These are phyloP conservation scores for Ischnura elegans DNA, from an alignment of 2,888 invertebrate genomes.

Conservation along the genomic window DNA sequence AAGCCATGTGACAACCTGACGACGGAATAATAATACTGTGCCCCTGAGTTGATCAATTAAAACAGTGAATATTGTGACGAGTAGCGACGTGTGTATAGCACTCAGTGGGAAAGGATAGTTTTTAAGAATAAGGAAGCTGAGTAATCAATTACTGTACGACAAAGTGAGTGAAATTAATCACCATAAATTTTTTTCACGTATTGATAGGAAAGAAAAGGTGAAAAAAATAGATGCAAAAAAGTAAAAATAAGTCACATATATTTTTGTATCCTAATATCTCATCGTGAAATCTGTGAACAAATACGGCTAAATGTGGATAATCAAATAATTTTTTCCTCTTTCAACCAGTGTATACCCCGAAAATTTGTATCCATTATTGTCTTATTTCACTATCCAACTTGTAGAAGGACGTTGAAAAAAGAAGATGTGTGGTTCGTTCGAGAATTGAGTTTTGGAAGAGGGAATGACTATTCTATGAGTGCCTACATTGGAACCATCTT, in stretches of 20 bases:
- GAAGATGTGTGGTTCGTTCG: background rate
- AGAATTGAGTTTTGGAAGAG: background rate
- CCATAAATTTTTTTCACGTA: background rate
- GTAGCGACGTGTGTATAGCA: background rate
- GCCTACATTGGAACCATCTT: background rate
- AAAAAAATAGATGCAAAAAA: background rate
- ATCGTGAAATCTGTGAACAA: background rate
- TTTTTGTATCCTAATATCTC: conserved; percentile 2
- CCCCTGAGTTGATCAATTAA: background rate
- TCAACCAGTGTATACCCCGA: background rate
- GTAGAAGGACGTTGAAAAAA: background rate
- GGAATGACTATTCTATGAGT: background rate
- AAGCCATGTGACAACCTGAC: background rate
- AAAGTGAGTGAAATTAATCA: background rate
- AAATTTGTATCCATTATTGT: background rate
- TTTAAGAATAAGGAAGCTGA: background rate
- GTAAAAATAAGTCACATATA: background rate
- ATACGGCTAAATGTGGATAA: background rate
- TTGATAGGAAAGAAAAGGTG: background rate
- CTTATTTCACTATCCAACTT: background rate
- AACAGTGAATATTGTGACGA: background rate
- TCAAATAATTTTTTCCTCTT: background rate
- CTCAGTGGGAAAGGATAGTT: background rate
- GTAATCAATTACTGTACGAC: background rate
- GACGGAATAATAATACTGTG: background rate